Conservation (phyloP, 1,140 invertebrate genomes). For the Drosophila azteca region DNA sequence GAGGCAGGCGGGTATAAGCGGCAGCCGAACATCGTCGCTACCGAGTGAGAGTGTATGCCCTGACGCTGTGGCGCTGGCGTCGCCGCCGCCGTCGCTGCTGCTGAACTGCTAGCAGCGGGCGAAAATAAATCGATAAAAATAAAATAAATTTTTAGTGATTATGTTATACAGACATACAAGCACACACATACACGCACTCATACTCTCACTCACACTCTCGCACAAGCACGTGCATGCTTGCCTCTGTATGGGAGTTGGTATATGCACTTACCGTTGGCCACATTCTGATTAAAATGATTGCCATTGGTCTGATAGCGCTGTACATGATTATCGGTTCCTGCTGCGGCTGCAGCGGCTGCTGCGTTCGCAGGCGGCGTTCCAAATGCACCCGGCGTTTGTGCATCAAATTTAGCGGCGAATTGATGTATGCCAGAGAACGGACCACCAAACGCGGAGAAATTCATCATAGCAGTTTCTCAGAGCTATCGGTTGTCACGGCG, state of each 20-base stretch:
- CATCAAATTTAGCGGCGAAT: constrained; percentile 84
- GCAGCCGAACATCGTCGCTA: constrained; percentile 37
- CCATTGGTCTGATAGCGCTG: constrained; percentile 83
- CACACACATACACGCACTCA: constrained; percentile 27
- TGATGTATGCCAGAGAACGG: constrained; percentile 83
- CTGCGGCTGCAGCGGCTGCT: constrained; percentile 70
- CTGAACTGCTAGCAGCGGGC: constrained; percentile 43
- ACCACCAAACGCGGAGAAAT: constrained; percentile 83
- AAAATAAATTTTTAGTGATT: constrained; percentile 82
- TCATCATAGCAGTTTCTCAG: constrained; percentile 73
- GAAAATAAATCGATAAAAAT: constrained; percentile 82
- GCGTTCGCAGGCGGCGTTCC: constrained; percentile 75
- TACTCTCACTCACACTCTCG: too few species aligned
- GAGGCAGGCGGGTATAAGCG: constrained; percentile 33
- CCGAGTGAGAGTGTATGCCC: constrained; percentile 50
- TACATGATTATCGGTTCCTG: constrained; percentile 80
- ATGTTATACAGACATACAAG: constrained; percentile 68
- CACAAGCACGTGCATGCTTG: constrained; percentile 28
- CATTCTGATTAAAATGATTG: constrained; percentile 84
- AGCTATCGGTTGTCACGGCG: constrained; percentile 34
- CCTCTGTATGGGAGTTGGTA: constrained; percentile 20
- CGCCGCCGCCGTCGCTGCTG: constrained; percentile 50
- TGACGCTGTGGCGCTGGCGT: constrained; percentile 58
- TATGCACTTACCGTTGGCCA: constrained; percentile 81
- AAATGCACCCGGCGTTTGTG: constrained; percentile 80